Base-by-base conservation (phyloP, 2,888 invertebrate species). In the Catocala nupta region DNA sequence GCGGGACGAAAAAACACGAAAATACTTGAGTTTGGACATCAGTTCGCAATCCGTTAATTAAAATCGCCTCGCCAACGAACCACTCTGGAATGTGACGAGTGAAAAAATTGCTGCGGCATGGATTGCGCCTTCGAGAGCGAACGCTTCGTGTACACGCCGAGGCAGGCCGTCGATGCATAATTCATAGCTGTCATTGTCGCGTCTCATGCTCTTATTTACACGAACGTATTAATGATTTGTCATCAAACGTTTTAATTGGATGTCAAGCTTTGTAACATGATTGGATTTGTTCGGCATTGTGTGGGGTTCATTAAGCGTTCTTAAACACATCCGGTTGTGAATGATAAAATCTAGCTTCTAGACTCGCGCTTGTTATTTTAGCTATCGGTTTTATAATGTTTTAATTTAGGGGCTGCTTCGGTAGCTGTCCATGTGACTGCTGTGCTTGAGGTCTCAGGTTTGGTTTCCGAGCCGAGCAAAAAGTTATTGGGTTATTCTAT, bases 111-210 rank as follows among this genome's bases (percentile, higher is more conserved):
- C 58, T 25, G 55, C 55, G 59, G 60, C 59, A 65, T 67, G 65
- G 71, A 72, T 73, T 73, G 73, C 75, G 84, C 76, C 87, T 86
- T 85, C 85, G 84, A 84, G 85, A 65, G 63, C 45, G 55, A 81
- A 82, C 82, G 85, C 81, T 73, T 80, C 70, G 73, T 62, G 82
- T 80, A 77, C 81, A 87, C 83, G 84, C 83, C 84, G 87, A 79
- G 83, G 75, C 75, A 73, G 66, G 68, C 71, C 67, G 33, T 55
- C 57, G 63, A 83, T 91, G 88, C 87, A 90, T 91, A 73, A 90
- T 90, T 86, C 83, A 86, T 79, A 62, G 50, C 53, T 53, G 63
- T 70, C 74, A 66, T 60, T 65, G 71, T 74, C 73, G 67, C 70
- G 68, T 79, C 62, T 42, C 71, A 68, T 75, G 77, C 73, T 67